Percentiles rank a stretch among this genome's conserved stretches.
phyloP scores from a whole-genome alignment of 2,888 invertebrate species.

The Sisyra nigra region DNA sequence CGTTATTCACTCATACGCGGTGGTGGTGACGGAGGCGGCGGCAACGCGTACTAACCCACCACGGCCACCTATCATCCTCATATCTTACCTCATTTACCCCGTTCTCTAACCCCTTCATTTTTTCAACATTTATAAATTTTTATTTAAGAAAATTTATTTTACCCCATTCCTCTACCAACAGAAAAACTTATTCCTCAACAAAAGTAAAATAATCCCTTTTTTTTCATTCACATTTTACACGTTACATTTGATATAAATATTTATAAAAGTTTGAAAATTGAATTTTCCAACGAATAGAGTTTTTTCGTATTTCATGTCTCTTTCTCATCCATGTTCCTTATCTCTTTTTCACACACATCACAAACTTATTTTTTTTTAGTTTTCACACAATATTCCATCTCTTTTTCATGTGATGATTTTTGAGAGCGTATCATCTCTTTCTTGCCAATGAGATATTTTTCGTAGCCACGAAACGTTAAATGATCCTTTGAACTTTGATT shows the following conservation, averaged over 20 bases:
- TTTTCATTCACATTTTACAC: neutral
- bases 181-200: slow-evolving; percentile 12
- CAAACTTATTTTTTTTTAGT: too few species aligned
- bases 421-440: too few species aligned
- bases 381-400: too few species aligned
- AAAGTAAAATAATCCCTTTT: neutral
- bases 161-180: slow-evolving; percentile 7
- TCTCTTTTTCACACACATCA: neutral
- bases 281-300: neutral
- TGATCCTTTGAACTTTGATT: too few species aligned
- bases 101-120: slow-evolving; percentile 42
- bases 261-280: slow-evolving; percentile 2
- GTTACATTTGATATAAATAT: neutral
- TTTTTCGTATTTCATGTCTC: neutral
- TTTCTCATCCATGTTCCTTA: neutral
- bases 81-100: slow-evolving; percentile 35
- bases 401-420: too few species aligned
- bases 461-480: too few species aligned
- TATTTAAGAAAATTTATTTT: too few species aligned
- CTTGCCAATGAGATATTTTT: too few species aligned
- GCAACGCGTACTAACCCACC: slow-evolving; percentile 21
- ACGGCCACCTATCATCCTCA: slow-evolving; percentile 26
- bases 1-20: slow-evolving; percentile 17
- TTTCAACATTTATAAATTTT: too few species aligned
- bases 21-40: slow-evolving; percentile 25